phyloP scores from a whole-genome alignment of 2,888 invertebrate genomes.

The Sinopyrophorus schimmeli region DNA sequence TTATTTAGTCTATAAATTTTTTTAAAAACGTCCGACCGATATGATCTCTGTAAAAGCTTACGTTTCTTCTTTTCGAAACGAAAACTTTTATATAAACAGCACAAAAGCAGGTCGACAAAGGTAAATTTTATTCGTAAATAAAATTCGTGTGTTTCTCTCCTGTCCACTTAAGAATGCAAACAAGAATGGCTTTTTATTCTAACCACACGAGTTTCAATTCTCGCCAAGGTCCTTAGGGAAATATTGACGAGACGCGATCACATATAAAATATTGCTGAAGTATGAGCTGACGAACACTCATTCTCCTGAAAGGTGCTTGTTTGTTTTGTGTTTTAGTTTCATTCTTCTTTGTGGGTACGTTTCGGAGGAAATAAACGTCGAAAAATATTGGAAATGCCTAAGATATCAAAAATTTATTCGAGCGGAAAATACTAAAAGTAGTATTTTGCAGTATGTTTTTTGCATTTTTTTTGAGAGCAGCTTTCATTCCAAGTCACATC shows the following conservation, averaged over 20 bases:
- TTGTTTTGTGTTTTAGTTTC: conserved; percentile 2
- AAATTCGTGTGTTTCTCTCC: conserved; percentile 27
- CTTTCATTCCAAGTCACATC: too few species aligned
- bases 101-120: conserved; percentile 1
- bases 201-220: conserved; percentile 41
- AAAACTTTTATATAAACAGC: not conserved
- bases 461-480: too few species aligned
- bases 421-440: too few species aligned
- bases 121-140: conserved; percentile 41
- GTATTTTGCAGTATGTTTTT: too few species aligned
- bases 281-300: conserved; percentile 8
- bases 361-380: too few species aligned
- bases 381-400: too few species aligned
- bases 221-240: conserved; percentile 39
- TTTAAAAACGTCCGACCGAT: not conserved
- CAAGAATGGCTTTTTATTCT: conserved; percentile 39
- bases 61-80: conserved; percentile 8
- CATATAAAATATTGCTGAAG: conserved; percentile 42
- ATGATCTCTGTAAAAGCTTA: conserved; percentile 7
- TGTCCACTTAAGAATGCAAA: conserved; percentile 35
- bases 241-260: conserved; percentile 42
- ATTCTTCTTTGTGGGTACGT: too few species aligned
- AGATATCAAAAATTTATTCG: too few species aligned
- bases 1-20: conserved; percentile 9
- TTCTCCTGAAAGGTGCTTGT: conserved; percentile 3